phyloP scores from a whole-genome alignment of 2,888 invertebrate species.

The Euclidia mi region DNA sequence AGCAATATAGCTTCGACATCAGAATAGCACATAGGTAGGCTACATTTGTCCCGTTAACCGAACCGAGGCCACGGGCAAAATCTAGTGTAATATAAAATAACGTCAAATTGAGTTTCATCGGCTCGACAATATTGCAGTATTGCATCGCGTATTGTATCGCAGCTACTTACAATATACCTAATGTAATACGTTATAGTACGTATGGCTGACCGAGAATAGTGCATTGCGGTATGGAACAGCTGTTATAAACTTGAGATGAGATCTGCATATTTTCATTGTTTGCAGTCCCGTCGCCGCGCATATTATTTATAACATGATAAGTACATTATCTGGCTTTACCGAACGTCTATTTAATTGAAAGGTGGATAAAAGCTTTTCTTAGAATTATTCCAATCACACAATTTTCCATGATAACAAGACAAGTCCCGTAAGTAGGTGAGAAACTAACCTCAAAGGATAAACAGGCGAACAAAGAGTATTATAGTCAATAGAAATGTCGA shows the following conservation, averaged over 20 bases:
- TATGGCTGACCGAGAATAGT: conserved; percentile 49
- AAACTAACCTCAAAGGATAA: conserved; percentile 26
- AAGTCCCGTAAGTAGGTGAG: conserved; percentile 19
- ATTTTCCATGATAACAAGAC: too few relatives aligned
- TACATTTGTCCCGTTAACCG: too few relatives aligned
- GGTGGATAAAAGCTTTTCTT: too few relatives aligned
- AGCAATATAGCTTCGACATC: too few relatives aligned
- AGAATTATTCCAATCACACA: too few relatives aligned
- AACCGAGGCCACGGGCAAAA: too few relatives aligned
- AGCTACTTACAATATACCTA: conserved; percentile 3
- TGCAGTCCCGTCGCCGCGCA: conserved; percentile 13
- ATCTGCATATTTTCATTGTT: conserved; percentile 53
- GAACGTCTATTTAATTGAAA: too few relatives aligned
- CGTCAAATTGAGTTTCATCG: not conserved
- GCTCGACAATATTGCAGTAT: not conserved
- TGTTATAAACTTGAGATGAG: conserved; percentile 55
- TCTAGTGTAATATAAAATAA: conserved; percentile 24
- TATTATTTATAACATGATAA: too few relatives aligned
- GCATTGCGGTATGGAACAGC: conserved; percentile 59
- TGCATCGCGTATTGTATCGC: conserved; percentile 21
- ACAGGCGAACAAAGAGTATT: conserved; percentile 23
- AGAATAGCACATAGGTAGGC: too few relatives aligned
- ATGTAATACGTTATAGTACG: conserved; percentile 23
- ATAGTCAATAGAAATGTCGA: conserved; percentile 42
- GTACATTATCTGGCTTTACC: too few relatives aligned